phyloP scores from a whole-genome alignment of 2,888 invertebrate species.

The Baronia brevicornis region DNA sequence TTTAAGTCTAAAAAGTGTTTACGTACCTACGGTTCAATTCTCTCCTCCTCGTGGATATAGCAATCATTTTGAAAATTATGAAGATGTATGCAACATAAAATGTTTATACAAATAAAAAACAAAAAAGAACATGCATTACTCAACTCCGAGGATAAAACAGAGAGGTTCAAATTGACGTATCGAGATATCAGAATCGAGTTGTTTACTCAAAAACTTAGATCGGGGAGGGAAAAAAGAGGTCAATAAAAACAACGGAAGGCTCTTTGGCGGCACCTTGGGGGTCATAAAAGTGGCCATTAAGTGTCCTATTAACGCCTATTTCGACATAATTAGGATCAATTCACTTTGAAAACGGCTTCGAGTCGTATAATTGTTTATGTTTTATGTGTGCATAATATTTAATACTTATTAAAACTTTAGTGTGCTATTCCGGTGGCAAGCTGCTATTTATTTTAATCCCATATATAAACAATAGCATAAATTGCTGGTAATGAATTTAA shows the following conservation, averaged over 20 bases:
- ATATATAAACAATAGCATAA: too few relatives aligned
- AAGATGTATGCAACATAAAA: neutral
- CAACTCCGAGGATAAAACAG: constrained; percentile 16
- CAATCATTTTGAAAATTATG: constrained; percentile 6
- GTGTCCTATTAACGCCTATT: constrained; percentile 73
- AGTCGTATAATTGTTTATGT: constrained; percentile 62
- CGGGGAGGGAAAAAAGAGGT: constrained; percentile 45
- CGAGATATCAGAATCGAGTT: constrained; percentile 27
- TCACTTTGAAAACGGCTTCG: constrained; percentile 43
- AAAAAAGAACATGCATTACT: constrained; percentile 13
- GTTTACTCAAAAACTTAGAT: constrained; percentile 68
- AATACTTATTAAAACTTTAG: constrained; percentile 19
- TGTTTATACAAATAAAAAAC: constrained; percentile 9
- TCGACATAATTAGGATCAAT: constrained; percentile 72
- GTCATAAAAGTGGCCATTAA: constrained; percentile 66
- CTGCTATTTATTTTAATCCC: constrained; percentile 10
- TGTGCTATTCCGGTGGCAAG: constrained; percentile 9
- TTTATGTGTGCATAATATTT: constrained; percentile 38
- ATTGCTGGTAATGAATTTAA: too few relatives aligned
- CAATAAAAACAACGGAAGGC: constrained; percentile 64
- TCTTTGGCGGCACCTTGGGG: constrained; percentile 56
- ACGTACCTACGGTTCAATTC: too few relatives aligned
- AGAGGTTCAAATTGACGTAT: constrained; percentile 36
- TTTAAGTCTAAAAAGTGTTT: too few relatives aligned
- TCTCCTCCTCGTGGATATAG: neutral